Evolutionary conservation across 2,113 vertebrate genomes (phyloP).

Genomic region (Microtus montanus): DNA sequence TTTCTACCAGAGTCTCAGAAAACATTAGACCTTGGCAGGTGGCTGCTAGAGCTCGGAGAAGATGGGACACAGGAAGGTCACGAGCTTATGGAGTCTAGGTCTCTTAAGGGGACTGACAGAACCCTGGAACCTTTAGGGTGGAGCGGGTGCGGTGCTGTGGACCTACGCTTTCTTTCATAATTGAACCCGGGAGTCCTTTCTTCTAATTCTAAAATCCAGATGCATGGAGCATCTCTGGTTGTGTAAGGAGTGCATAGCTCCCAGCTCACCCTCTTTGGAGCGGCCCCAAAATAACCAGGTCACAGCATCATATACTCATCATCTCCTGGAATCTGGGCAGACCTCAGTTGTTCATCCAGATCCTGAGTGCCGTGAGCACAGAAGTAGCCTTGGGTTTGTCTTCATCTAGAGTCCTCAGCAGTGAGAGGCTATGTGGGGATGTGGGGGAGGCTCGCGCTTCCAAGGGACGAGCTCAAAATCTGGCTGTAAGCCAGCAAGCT

Average conservation of each 20-base stretch:
- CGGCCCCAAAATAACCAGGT: background rate
- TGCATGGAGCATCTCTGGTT: background rate
- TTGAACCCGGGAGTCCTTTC: background rate
- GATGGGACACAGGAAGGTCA: background rate
- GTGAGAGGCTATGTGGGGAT: background rate
- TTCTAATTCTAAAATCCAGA: background rate
- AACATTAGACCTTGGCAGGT: background rate
- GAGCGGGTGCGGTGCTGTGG: background rate
- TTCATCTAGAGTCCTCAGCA: background rate
- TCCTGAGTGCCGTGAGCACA: background rate
- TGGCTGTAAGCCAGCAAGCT: background rate
- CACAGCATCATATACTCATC: background rate
- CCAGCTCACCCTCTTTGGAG: background rate
- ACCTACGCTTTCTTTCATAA: too few relatives aligned
- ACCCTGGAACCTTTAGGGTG: background rate
- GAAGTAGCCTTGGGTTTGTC: background rate
- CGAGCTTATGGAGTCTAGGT: background rate
- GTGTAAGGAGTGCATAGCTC: background rate
- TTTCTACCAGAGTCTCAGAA: background rate
- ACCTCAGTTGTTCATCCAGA: background rate
- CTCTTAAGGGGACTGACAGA: background rate
- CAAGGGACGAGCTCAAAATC: background rate
- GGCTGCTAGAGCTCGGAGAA: background rate
- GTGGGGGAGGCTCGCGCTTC: background rate
- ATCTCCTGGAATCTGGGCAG: fast-evolving